Evolutionary conservation across 2,113 vertebrate species (phyloP).

Genomic region (Eretmochelys imbricata): DNA sequence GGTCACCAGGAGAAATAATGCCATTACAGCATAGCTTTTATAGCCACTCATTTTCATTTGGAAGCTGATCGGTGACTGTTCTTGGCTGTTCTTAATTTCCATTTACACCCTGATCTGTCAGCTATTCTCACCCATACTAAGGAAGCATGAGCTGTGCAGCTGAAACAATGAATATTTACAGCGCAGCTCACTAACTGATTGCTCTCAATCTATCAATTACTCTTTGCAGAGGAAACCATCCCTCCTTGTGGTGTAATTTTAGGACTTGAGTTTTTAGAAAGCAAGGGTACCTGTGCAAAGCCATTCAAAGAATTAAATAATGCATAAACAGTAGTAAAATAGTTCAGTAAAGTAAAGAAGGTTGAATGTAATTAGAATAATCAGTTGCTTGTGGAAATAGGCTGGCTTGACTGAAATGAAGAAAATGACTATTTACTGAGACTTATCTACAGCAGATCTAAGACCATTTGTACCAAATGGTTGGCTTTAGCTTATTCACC

Average conservation of each 20-base stretch:
- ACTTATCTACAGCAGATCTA: not conserved
- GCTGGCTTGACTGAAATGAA: constrained; percentile 25
- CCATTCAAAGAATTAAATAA: constrained; percentile 59
- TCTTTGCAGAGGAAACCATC: constrained; percentile 38
- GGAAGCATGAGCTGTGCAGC: constrained; percentile 31
- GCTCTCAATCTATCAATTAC: constrained; percentile 36
- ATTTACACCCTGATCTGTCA: not conserved
- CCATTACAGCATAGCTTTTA: not conserved
- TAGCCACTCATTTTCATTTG: constrained; percentile 15
- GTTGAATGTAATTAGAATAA: constrained; percentile 22
- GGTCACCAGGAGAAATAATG: not conserved
- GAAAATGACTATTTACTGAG: constrained; percentile 12
- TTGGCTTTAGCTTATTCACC: not conserved
- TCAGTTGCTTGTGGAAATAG: constrained; percentile 16
- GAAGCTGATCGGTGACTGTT: constrained; percentile 26
- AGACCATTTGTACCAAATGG: constrained; percentile 45
- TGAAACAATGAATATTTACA: constrained; percentile 49
- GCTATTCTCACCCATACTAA: constrained; percentile 45
- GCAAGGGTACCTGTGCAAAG: constrained; percentile 33
- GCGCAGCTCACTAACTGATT: constrained; percentile 1
- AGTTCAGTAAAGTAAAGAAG: constrained; percentile 19
- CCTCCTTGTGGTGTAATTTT: constrained; percentile 20
- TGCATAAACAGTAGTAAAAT: constrained; percentile 41
- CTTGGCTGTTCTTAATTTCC: not conserved
- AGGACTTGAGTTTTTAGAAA: not conserved